Conservation (phyloP, 1,140 invertebrate genomes). For the Nasonia longicornis region DNA sequence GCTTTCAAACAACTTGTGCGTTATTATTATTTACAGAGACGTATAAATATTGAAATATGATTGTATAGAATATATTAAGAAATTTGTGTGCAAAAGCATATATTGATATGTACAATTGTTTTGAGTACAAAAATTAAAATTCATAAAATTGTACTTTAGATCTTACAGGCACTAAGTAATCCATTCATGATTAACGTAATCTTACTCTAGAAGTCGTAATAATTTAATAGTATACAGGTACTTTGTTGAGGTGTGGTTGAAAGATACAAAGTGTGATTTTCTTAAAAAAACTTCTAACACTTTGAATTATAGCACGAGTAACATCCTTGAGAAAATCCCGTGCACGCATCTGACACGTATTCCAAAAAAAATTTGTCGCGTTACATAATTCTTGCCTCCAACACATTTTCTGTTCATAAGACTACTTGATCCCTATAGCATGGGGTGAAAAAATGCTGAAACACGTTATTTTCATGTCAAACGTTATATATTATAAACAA, state of each 20-base stretch:
- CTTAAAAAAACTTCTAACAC: slow-evolving; percentile 22
- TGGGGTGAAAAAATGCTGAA: slow-evolving; percentile 68
- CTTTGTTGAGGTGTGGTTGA: slow-evolving; percentile 39
- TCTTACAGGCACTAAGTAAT: slow-evolving; percentile 27
- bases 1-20: not conserved
- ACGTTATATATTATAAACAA: slow-evolving; percentile 55
- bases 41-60: slow-evolving; percentile 31
- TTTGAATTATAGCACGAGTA: slow-evolving; percentile 10
- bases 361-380: slow-evolving; percentile 52
- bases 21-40: slow-evolving; percentile 18
- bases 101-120: slow-evolving; percentile 22
- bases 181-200: slow-evolving; percentile 2
- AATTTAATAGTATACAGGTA: slow-evolving; percentile 44
- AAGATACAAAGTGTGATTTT: slow-evolving; percentile 38
- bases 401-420: slow-evolving; percentile 52
- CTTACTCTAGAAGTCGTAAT: slow-evolving; percentile 31
- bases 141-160: slow-evolving; percentile 29
- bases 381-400: slow-evolving; percentile 64
- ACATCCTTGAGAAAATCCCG: slow-evolving; percentile 29
- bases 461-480: slow-evolving; percentile 54
- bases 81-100: not conserved
- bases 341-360: slow-evolving; percentile 47
- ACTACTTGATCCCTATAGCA: slow-evolving; percentile 58
- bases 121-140: not conserved
- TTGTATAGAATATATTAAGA: slow-evolving; percentile 23